Evolutionary conservation across 2,113 vertebrate genomes (phyloP).

Genomic region (Platysternon megacephalum): DNA sequence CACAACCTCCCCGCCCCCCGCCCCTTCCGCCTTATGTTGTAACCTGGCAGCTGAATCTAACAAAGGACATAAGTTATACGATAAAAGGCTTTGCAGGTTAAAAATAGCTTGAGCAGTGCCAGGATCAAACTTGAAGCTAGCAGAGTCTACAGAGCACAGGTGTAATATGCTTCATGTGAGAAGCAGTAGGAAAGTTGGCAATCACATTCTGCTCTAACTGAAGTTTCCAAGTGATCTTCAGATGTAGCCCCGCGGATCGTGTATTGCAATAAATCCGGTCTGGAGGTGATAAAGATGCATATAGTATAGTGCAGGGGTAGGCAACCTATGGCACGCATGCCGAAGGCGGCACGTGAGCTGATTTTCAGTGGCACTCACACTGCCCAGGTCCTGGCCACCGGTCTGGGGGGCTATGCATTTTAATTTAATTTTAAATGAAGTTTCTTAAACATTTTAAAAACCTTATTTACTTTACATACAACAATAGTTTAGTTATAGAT

Average conservation of each 20-base stretch:
- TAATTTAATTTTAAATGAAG: too few relatives aligned
- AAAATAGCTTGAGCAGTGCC: not conserved
- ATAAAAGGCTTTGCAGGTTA: not conserved
- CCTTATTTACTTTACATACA: too few relatives aligned
- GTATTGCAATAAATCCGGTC: not conserved
- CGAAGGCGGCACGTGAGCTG: too few relatives aligned
- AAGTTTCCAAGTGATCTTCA: not conserved
- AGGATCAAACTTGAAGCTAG: not conserved
- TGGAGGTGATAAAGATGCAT: accelerated
- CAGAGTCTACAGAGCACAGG: not conserved
- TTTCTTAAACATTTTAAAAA: too few relatives aligned
- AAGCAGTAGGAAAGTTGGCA: not conserved
- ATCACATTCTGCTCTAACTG: not conserved
- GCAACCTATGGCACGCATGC: too few relatives aligned
- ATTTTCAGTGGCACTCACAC: too few relatives aligned
- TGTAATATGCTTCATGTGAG: not conserved
- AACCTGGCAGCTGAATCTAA: not conserved
- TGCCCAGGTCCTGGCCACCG: too few relatives aligned
- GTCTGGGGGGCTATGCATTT: too few relatives aligned
- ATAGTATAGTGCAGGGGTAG: not conserved
- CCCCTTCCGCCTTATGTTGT: not conserved
- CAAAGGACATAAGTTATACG: not conserved
- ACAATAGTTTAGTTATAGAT: too few relatives aligned
- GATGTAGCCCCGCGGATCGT: accelerated
- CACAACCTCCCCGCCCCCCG: not conserved